Conservation (phyloP, 2,888 invertebrate genomes). For the Cheilosia vulpina region DNA sequence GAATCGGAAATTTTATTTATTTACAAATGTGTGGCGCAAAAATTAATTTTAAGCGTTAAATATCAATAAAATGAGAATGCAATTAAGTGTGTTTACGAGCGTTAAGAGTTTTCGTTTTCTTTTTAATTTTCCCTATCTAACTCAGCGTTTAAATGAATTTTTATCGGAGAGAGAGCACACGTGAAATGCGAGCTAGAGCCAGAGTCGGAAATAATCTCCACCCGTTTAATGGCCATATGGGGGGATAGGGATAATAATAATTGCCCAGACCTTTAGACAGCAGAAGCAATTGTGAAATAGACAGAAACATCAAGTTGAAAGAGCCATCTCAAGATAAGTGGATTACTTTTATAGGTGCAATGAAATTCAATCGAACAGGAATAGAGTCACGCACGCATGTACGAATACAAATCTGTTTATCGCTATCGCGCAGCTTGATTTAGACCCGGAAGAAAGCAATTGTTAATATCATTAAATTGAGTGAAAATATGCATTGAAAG, state of each 20-base stretch:
- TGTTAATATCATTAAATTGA: slow-evolving; percentile 71
- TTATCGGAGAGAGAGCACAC: slow-evolving; percentile 19
- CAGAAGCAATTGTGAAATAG: slow-evolving; percentile 25
- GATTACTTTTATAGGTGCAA: slow-evolving; percentile 66
- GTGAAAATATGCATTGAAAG: slow-evolving; percentile 72
- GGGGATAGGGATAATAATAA: slow-evolving; percentile 10
- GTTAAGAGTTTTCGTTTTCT: slow-evolving; percentile 26
- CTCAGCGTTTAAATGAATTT: slow-evolving; percentile 30
- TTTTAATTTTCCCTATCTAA: neutral
- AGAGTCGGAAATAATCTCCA: slow-evolving; percentile 39
- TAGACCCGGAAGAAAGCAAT: slow-evolving; percentile 69
- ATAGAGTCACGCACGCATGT: slow-evolving; percentile 41
- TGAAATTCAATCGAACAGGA: slow-evolving; percentile 69
- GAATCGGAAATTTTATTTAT: slow-evolving; percentile 58
- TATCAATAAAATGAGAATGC: slow-evolving; percentile 61
- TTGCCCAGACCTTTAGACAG: slow-evolving; percentile 24
- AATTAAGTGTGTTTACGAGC: slow-evolving; percentile 61
- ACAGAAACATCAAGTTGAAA: slow-evolving; percentile 2
- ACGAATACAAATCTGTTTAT: slow-evolving; percentile 42
- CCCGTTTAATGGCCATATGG: slow-evolving; percentile 17
- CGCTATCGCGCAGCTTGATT: slow-evolving; percentile 58
- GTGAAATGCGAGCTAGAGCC: slow-evolving; percentile 7
- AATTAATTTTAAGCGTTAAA: slow-evolving; percentile 61
- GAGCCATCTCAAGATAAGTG: slow-evolving; percentile 49
- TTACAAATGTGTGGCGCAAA: slow-evolving; percentile 60